phyloP scores from a whole-genome alignment of 1,140 invertebrate genomes.

The Agraylea sexmaculata region DNA sequence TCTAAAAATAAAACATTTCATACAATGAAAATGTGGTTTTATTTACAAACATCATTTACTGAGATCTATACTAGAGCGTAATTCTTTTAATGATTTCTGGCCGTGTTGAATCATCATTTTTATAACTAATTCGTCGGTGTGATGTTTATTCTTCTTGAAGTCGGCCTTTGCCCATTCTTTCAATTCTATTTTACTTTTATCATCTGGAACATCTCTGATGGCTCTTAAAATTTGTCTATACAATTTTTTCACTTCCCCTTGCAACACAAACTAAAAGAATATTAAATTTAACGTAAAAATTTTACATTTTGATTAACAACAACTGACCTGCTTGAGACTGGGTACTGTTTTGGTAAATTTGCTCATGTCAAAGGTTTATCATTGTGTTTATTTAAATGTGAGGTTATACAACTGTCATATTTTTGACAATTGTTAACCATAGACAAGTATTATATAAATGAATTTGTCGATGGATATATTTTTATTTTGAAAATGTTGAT shows the following conservation, averaged over 20 bases:
- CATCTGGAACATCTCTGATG: conserved; percentile 51
- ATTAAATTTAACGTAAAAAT: neutral
- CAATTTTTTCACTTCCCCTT: conserved; percentile 61
- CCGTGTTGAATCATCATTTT: conserved; percentile 60
- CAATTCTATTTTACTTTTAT: conserved; percentile 47
- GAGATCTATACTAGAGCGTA: conserved; percentile 49
- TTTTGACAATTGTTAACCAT: too few relatives aligned
- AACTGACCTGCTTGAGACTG: too few relatives aligned
- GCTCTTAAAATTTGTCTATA: conserved; percentile 60
- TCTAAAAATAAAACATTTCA: conserved; percentile 7
- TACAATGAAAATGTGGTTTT: conserved; percentile 1
- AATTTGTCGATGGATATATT: too few relatives aligned
- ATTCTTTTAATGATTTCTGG: conserved; percentile 51
- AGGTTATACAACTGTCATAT: too few relatives aligned
- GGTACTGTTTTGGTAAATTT: too few relatives aligned
- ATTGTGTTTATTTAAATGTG: too few relatives aligned
- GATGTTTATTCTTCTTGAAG: conserved; percentile 54
- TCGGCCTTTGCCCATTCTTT: conserved; percentile 57
- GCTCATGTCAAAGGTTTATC: too few relatives aligned
- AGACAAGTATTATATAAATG: too few relatives aligned
- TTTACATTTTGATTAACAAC: too few relatives aligned
- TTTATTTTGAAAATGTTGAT: too few relatives aligned
- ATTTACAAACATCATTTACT: conserved; percentile 26
- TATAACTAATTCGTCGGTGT: conserved; percentile 54
- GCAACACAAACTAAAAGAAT: conserved; percentile 58